phyloP scores from a whole-genome alignment of 2,888 invertebrate genomes.

The Amiota minor region DNA sequence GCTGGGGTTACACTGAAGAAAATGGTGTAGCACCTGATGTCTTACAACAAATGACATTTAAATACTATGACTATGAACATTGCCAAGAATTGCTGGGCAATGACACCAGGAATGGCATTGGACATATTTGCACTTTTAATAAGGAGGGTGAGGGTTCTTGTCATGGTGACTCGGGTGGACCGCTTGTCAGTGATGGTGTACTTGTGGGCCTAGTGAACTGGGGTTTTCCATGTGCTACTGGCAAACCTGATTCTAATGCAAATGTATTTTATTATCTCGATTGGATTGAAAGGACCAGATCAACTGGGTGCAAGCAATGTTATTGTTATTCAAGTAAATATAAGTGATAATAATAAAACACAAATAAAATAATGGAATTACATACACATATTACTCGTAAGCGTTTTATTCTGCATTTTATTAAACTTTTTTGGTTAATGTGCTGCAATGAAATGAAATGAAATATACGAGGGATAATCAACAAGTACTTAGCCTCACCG shows the following conservation, averaged over 20 bases:
- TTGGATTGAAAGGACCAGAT: slow-evolving; percentile 58
- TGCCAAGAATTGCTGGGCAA: slow-evolving; percentile 74
- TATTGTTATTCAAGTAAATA: slow-evolving; percentile 63
- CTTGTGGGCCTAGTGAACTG: slow-evolving; percentile 70
- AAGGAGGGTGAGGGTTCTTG: slow-evolving; percentile 74
- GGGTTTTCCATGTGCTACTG: slow-evolving; percentile 68
- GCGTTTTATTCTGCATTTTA: not conserved
- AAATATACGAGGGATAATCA: too few relatives aligned
- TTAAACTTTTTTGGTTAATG: too few relatives aligned
- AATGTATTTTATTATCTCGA: slow-evolving; percentile 57
- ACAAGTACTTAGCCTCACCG: too few relatives aligned
- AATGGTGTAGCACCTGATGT: slow-evolving; percentile 75
- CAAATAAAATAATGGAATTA: not conserved
- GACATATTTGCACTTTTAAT: slow-evolving; percentile 77
- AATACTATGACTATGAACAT: slow-evolving; percentile 74
- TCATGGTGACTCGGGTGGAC: slow-evolving; percentile 70
- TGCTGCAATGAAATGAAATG: too few relatives aligned
- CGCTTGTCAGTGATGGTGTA: slow-evolving; percentile 55
- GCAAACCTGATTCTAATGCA: slow-evolving; percentile 67
- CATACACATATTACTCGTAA: too few relatives aligned
- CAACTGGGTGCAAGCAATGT: slow-evolving; percentile 49
- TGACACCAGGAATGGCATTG: slow-evolving; percentile 74
- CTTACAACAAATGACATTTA: slow-evolving; percentile 76
- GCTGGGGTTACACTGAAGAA: slow-evolving; percentile 76
- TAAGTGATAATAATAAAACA: not conserved